Evolutionary conservation across 2,888 invertebrate genomes (phyloP).

Genomic region (Halictus quadricinctus): DNA sequence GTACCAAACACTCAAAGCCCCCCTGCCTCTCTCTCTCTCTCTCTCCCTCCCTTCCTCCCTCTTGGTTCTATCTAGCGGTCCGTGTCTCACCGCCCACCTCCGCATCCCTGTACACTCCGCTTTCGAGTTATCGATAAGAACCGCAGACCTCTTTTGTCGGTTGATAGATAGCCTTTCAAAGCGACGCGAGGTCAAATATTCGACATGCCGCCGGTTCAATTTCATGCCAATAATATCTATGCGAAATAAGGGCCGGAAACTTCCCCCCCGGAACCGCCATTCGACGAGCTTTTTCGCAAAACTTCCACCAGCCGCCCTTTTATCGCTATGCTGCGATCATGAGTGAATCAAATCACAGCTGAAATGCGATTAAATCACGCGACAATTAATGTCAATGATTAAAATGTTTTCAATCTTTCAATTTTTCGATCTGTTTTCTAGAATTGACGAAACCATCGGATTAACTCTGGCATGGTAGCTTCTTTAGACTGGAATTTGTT

Average conservation of each 20-base stretch:
- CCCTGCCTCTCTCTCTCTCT: slow-evolving; percentile 33
- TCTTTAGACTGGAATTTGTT: too few species aligned
- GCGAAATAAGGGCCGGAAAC: slow-evolving; percentile 53
- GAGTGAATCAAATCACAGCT: background rate
- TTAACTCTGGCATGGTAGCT: too few species aligned
- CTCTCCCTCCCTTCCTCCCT: background rate
- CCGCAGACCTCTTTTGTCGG: slow-evolving; percentile 72
- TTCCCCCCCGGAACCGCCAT: slow-evolving; percentile 26
- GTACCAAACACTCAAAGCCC: slow-evolving; percentile 73
- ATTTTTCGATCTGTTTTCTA: too few species aligned
- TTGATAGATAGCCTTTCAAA: slow-evolving; percentile 75
- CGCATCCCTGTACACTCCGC: slow-evolving; percentile 65
- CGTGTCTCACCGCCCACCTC: slow-evolving; percentile 4
- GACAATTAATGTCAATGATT: background rate
- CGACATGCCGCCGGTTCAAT: slow-evolving; percentile 72
- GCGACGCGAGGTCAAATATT: slow-evolving; percentile 73
- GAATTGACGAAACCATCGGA: too few species aligned
- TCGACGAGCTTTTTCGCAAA: slow-evolving; percentile 26
- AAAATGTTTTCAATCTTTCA: background rate
- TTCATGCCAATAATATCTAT: slow-evolving; percentile 74
- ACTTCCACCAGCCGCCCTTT: background rate
- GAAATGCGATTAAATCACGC: background rate
- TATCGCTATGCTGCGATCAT: background rate
- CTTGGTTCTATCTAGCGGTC: slow-evolving; percentile 9
- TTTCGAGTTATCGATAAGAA: slow-evolving; percentile 77